Evolutionary conservation across 2,113 vertebrate species (phyloP).

Genomic region (Sebastes schlegelii): DNA sequence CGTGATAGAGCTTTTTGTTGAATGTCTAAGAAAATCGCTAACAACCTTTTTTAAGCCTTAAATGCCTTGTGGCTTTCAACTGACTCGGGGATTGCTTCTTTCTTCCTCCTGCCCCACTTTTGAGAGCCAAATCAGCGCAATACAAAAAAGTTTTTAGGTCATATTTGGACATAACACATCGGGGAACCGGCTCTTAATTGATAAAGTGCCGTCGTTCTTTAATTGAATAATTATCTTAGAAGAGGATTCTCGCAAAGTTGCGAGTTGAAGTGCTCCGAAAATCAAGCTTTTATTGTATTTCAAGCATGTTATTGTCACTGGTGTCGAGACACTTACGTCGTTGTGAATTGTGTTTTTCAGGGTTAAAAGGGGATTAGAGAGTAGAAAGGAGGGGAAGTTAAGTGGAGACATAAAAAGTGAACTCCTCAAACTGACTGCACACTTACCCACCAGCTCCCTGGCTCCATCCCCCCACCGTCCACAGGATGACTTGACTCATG

Average conservation of each 20-base stretch:
- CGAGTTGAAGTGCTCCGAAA: neutral
- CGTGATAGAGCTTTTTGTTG: neutral
- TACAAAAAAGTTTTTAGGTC: constrained; percentile 50
- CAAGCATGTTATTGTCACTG: neutral
- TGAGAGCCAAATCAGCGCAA: constrained; percentile 30
- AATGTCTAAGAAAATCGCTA: constrained; percentile 8
- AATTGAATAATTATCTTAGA: constrained; percentile 31
- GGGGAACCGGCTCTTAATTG: constrained; percentile 33
- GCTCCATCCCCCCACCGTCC: constrained; percentile 63
- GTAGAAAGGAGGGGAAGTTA: neutral
- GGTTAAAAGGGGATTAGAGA: neutral
- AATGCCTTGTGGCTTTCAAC: constrained; percentile 24
- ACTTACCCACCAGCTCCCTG: constrained; percentile 49
- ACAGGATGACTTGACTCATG: constrained; percentile 69
- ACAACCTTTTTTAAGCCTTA: constrained; percentile 18
- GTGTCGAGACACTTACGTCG: neutral
- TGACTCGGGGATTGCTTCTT: constrained; percentile 26
- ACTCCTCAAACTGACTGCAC: constrained; percentile 59
- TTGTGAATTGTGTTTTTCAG: neutral
- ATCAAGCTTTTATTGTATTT: neutral
- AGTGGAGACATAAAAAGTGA: constrained; percentile 39
- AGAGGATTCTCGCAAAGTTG: neutral
- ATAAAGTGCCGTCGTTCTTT: constrained; percentile 13
- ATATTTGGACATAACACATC: constrained; percentile 24
- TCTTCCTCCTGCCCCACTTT: constrained; percentile 47